phyloP scores from a whole-genome alignment of 1,140 invertebrate genomes.

The Panonychus citri region DNA sequence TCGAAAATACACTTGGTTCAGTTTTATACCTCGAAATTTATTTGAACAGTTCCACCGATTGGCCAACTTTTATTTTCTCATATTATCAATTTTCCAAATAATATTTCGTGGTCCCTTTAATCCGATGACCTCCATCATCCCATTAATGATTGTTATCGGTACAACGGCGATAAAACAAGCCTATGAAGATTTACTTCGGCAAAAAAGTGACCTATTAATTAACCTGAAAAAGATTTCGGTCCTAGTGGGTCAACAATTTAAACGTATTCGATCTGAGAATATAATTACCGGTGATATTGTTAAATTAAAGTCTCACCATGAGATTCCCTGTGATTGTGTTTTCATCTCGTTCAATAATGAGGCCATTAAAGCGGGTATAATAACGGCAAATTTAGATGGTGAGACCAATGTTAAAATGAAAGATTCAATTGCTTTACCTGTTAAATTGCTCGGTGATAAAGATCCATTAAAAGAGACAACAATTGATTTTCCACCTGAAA shows the following conservation, averaged over 20 bases:
- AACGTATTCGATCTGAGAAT: conserved; percentile 66
- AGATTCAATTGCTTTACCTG: not conserved
- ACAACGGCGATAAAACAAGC: conserved; percentile 93
- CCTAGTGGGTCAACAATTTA: conserved; percentile 71
- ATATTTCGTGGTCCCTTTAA: conserved; percentile 52
- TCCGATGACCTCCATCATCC: conserved; percentile 45
- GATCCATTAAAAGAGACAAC: not conserved
- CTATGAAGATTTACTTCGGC: conserved; percentile 75
- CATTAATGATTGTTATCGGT: conserved; percentile 73
- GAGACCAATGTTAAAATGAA: conserved; percentile 79
- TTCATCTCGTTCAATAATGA: conserved; percentile 42
- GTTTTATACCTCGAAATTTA: conserved; percentile 85
- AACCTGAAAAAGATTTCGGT: conserved; percentile 73
- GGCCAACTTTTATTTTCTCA: conserved; percentile 93
- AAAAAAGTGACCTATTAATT: conserved; percentile 69
- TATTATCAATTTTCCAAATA: conserved; percentile 86
- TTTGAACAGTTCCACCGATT: conserved; percentile 93
- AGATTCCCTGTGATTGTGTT: conserved; percentile 84
- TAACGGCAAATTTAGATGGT: conserved; percentile 95
- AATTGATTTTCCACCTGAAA: not conserved
- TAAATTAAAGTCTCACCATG: conserved; percentile 84
- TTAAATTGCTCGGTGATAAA: not conserved
- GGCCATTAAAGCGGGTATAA: conserved; percentile 80
- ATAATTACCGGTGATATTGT: conserved; percentile 70
- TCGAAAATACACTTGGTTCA: conserved; percentile 65